Evolutionary conservation across 2,888 invertebrate species (phyloP).

Genomic region (Clunio marinus): DNA sequence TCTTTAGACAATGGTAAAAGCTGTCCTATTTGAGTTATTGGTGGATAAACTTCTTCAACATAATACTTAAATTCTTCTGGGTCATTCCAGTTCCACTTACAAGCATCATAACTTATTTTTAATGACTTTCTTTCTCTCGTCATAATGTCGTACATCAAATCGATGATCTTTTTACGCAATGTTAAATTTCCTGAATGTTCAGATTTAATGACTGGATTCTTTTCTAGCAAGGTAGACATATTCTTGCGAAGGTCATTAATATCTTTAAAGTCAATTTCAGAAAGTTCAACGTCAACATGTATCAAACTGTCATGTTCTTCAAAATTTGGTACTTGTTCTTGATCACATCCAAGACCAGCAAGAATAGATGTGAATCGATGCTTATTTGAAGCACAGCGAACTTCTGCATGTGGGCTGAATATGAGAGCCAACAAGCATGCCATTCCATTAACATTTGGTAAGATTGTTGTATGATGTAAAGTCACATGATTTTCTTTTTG

Average conservation of each 20-base stretch:
- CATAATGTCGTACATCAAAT: background rate
- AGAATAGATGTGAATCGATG: constrained; percentile 73
- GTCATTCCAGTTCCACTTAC: background rate
- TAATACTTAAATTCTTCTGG: too few species aligned
- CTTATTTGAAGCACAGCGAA: constrained; percentile 59
- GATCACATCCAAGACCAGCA: constrained; percentile 75
- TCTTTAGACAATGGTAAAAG: background rate
- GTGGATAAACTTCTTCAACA: background rate
- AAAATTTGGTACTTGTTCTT: constrained; percentile 58
- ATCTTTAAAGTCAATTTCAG: constrained; percentile 59
- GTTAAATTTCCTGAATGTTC: too few species aligned
- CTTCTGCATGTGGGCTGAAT: constrained; percentile 77
- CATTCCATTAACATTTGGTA: constrained; percentile 85
- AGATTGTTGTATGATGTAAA: constrained; percentile 76
- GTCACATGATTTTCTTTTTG: constrained; percentile 56
- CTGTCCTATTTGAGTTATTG: background rate
- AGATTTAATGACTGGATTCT: background rate
- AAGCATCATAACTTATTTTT: background rate
- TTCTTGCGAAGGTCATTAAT: constrained; percentile 62
- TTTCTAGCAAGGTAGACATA: constrained; percentile 55
- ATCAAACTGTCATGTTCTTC: constrained; percentile 82
- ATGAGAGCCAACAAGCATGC: constrained; percentile 71
- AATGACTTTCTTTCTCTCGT: background rate
- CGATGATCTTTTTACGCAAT: background rate
- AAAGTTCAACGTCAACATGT: constrained; percentile 69